Percentiles rank a stretch among this genome's conserved stretches.
Conservation (phyloP, 2,888 invertebrate species). For the Lepidochrysops patricia region DNA sequence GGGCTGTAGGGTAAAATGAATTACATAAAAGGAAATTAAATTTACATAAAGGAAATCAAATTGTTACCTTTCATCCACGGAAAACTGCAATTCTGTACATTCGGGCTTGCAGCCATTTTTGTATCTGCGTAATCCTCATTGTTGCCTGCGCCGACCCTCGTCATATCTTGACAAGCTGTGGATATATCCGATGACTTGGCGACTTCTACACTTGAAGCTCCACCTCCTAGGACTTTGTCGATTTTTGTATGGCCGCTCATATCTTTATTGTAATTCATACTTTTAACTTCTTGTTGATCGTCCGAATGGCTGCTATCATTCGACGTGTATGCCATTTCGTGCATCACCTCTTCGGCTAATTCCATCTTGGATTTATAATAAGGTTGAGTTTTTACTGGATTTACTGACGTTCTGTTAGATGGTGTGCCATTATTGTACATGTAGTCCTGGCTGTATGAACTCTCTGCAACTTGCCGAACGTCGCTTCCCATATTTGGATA, state of each 20-base stretch:
- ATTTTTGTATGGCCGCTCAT: constrained; percentile 47
- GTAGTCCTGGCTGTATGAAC: constrained; percentile 31
- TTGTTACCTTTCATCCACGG: constrained; percentile 75
- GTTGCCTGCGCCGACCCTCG: constrained; percentile 64
- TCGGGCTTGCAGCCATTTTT: constrained; percentile 59
- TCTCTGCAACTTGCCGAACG: not conserved
- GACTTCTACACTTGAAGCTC: constrained; percentile 44
- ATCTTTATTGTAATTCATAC: constrained; percentile 19
- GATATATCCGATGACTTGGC: constrained; percentile 54
- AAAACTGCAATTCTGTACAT: constrained; percentile 51
- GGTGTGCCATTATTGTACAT: constrained; percentile 12
- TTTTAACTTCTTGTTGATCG: constrained; percentile 1
- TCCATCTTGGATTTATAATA: constrained; percentile 41
- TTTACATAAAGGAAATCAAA: constrained; percentile 47
- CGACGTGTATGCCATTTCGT: constrained; percentile 42
- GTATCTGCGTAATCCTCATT: constrained; percentile 57
- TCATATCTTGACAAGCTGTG: constrained; percentile 58
- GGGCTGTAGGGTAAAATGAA: no score
- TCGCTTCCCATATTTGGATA: constrained; percentile 24
- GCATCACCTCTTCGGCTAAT: constrained; percentile 43
- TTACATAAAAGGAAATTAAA: constrained; percentile 11
- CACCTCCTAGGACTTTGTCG: constrained; percentile 52
- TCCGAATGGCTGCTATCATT: constrained; percentile 28
- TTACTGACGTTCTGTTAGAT: not conserved
- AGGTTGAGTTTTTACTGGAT: not conserved